These are phyloP conservation scores for Hystrix brachyura DNA, from an alignment of 2,113 vertebrate species.

Conservation along the genomic window DNA sequence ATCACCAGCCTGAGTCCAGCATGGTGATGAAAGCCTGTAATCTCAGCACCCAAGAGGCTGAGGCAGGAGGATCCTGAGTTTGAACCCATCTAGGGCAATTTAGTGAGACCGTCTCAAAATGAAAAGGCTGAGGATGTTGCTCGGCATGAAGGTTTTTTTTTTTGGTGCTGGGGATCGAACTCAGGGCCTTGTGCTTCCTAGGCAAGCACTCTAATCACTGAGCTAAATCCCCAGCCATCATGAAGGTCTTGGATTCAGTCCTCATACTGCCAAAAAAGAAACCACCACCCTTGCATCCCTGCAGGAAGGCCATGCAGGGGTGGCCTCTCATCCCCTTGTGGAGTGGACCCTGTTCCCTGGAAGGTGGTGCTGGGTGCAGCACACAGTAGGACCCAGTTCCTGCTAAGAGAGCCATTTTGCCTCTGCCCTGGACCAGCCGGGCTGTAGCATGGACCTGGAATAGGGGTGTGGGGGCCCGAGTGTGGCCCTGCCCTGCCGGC, in stretches of 20 bases:
- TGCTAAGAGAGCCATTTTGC: fast-evolving
- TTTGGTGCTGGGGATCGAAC: too few species aligned
- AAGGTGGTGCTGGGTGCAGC: background rate
- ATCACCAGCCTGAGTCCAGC: background rate
- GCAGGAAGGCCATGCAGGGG: background rate
- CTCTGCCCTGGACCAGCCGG: background rate
- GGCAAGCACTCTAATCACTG: too few species aligned
- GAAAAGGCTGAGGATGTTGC: background rate
- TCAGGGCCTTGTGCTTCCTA: too few species aligned
- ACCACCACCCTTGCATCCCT: too few species aligned
- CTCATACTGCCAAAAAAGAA: background rate
- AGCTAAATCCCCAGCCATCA: too few species aligned
- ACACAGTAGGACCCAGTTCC: background rate
- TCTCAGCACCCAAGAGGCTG: background rate
- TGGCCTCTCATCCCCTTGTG: background rate
- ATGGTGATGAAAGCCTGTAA: background rate
- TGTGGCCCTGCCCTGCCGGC: background rate
- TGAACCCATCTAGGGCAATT: background rate
- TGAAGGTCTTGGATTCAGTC: background rate
- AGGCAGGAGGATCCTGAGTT: background rate
- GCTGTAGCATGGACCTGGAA: background rate
- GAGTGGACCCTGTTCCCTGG: background rate
- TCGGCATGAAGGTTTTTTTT: background rate
- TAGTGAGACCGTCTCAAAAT: background rate
- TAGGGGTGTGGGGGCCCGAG: background rate